Evolutionary conservation across 2,888 invertebrate species (phyloP).

Genomic region (Hypomecis punctinalis): DNA sequence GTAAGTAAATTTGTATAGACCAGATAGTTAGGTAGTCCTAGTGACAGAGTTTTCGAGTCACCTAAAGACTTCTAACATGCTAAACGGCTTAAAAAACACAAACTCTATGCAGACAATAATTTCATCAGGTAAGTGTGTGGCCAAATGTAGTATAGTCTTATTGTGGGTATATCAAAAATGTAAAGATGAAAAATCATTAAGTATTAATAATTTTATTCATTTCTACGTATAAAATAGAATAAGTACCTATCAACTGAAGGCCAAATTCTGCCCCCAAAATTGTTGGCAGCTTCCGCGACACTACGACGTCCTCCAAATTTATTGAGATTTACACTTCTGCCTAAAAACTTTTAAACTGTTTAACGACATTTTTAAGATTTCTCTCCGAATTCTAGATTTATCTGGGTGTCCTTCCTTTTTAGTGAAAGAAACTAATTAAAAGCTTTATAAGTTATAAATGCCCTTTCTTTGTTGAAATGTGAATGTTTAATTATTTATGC

Average conservation of each 20-base stretch:
- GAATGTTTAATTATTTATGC: not conserved
- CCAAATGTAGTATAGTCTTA: too few relatives aligned
- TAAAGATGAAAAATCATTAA: too few relatives aligned
- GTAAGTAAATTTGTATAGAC: too few relatives aligned
- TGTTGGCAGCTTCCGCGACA: constrained; percentile 16
- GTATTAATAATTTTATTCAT: not conserved
- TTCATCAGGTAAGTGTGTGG: too few relatives aligned
- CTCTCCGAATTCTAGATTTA: constrained; percentile 33
- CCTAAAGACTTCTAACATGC: too few relatives aligned
- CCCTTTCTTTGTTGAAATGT: constrained; percentile 1
- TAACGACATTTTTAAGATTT: constrained; percentile 37
- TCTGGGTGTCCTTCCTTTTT: constrained; percentile 11
- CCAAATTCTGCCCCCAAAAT: constrained; percentile 14
- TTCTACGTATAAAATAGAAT: not conserved
- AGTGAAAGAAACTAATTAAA: constrained; percentile 31
- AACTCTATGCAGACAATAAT: too few relatives aligned
- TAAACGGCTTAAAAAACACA: too few relatives aligned
- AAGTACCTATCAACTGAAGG: constrained; percentile 2
- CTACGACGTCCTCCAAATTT: constrained; percentile 19
- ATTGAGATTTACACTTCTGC: constrained; percentile 31
- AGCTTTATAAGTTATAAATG: constrained; percentile 29
- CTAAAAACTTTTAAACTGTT: constrained; percentile 41
- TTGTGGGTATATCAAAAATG: too few relatives aligned
- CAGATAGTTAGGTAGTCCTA: too few relatives aligned
- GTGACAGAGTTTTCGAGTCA: too few relatives aligned